Percentiles rank a stretch among this genome's conserved stretches.
phyloP scores from a whole-genome alignment of 2,888 invertebrate species.

The Salpingus planirostris region DNA sequence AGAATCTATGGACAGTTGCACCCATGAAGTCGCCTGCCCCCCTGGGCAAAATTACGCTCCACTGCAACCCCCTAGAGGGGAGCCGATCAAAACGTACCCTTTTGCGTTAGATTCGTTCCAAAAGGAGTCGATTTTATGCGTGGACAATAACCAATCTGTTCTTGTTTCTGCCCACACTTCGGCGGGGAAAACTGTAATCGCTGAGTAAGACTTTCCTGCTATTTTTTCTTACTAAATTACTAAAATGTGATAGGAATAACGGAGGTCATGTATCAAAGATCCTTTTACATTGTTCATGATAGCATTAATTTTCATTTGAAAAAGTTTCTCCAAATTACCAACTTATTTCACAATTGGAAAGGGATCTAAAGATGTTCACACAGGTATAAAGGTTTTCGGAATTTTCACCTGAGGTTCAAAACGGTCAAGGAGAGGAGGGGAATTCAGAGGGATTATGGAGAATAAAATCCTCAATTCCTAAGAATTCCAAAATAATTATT shows the following conservation, averaged over 20 bases:
- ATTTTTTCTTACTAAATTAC: neutral
- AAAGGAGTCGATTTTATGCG: slow-evolving; percentile 90
- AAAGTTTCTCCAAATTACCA: neutral
- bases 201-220: slow-evolving; percentile 62
- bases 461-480: too few species aligned
- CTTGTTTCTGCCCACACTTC: slow-evolving; percentile 99
- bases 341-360: too few species aligned
- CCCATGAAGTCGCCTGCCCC: slow-evolving; percentile 93
- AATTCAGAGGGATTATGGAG: too few species aligned
- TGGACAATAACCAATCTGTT: slow-evolving; percentile 97
- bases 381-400: too few species aligned
- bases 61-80: slow-evolving; percentile 47
- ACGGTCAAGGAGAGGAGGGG: too few species aligned
- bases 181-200: slow-evolving; percentile 98
- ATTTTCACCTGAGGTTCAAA: too few species aligned
- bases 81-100: slow-evolving; percentile 86
- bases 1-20: slow-evolving; percentile 86
- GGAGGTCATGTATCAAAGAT: too few species aligned
- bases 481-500: too few species aligned
- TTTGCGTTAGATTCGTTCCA: slow-evolving; percentile 98
- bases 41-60: slow-evolving; percentile 72
- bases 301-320: neutral
- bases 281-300: slow-evolving; percentile 1
- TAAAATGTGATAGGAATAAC: too few species aligned
- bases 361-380: too few species aligned